A percentile compares a stretch with the other conserved stretches of the same genome.
These are phyloP conservation scores for Tragulus kanchil DNA, from an alignment of 2,113 vertebrate genomes.

Conservation along the genomic window DNA sequence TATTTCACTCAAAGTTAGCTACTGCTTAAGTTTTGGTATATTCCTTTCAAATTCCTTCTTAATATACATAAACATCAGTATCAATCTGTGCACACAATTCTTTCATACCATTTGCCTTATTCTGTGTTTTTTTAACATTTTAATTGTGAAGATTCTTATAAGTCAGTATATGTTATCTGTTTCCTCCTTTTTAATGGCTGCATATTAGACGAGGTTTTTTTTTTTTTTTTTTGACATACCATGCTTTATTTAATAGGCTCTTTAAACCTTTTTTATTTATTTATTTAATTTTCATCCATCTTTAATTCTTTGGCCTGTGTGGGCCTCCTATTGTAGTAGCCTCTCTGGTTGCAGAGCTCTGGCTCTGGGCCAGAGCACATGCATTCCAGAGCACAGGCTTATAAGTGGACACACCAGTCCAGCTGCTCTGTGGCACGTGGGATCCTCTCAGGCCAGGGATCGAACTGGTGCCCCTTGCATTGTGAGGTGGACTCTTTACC, in stretches of 20 bases:
- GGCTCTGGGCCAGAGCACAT: too few relatives aligned
- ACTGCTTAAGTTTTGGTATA: not conserved
- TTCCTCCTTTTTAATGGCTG: slow-evolving; percentile 48
- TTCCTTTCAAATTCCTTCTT: not conserved
- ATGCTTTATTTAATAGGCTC: slow-evolving; percentile 68
- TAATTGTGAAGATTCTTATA: not conserved
- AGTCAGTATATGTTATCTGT: slow-evolving; percentile 22
- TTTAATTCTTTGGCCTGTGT: too few relatives aligned
- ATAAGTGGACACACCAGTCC: too few relatives aligned
- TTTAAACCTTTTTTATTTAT: slow-evolving; percentile 13
- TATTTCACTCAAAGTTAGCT: not conserved
- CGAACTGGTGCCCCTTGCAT: too few relatives aligned
- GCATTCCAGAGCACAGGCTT: too few relatives aligned
- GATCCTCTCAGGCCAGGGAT: too few relatives aligned
- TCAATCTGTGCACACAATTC: not conserved
- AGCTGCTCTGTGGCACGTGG: too few relatives aligned
- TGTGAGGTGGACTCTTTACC: too few relatives aligned
- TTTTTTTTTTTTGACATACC: not conserved
- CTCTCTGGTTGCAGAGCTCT: too few relatives aligned
- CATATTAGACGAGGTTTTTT: not conserved
- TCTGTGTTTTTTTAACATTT: slow-evolving; percentile 23
- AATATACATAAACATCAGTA: not conserved
- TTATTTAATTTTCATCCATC: too few relatives aligned
- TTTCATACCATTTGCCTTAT: not conserved
- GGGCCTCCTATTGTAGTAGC: too few relatives aligned